Evolutionary conservation across 2,113 vertebrate genomes (phyloP).

Genomic region (Merops nubicus): DNA sequence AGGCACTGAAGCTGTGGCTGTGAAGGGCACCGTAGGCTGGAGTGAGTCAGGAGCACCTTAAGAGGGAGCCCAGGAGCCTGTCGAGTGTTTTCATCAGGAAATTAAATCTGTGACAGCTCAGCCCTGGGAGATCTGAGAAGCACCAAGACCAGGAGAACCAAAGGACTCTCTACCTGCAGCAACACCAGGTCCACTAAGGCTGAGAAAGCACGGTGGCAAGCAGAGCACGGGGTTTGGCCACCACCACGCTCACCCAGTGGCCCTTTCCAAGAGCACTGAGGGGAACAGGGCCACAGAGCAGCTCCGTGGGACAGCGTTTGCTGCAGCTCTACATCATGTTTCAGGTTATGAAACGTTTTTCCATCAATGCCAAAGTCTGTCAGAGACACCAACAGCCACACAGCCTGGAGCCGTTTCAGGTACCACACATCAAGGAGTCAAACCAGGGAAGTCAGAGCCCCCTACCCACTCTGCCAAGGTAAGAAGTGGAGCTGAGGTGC

Average conservation of each 20-base stretch:
- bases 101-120: background rate
- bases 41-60: background rate
- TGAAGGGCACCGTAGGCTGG: fast-evolving
- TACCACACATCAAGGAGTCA: too few relatives aligned
- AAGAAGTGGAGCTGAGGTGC: background rate
- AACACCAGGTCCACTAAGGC: background rate
- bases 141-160: background rate
- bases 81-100: fast-evolving
- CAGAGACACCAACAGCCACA: background rate
- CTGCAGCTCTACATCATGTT: background rate
- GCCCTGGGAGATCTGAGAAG: background rate
- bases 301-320: background rate
- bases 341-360: fast-evolving
- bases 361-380: background rate
- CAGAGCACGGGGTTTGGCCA: background rate
- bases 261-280: too few relatives aligned
- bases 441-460: background rate
- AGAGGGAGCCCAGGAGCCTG: background rate
- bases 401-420: background rate
- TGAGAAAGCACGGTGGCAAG: fast-evolving
- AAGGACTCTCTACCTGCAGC: background rate
- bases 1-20: background rate
- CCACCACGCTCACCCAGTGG: too few relatives aligned
- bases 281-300: background rate
- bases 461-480: background rate